Evolutionary conservation across 2,888 invertebrate genomes (phyloP).

Genomic region (Leucania comma): DNA sequence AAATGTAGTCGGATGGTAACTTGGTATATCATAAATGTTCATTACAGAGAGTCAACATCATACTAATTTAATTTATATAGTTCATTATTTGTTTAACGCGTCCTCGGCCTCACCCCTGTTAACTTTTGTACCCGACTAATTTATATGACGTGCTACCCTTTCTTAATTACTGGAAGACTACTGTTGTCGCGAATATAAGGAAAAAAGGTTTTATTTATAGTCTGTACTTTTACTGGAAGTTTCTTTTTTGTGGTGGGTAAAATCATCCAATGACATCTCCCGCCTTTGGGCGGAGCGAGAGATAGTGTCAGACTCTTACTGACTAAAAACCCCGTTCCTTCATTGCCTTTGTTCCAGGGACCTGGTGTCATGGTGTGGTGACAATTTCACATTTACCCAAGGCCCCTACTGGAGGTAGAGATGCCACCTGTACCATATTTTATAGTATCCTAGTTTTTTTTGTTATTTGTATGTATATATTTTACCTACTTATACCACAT

Average conservation of each 20-base stretch:
- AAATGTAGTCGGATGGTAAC: no score
- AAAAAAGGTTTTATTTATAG: neutral
- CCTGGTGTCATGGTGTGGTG: no score
- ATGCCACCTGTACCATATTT: neutral
- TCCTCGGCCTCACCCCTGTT: slow-evolving; percentile 43
- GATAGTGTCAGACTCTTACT: no score
- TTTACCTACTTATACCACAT: no score
- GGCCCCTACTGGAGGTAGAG: neutral
- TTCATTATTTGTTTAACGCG: slow-evolving; percentile 60
- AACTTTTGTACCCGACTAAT: slow-evolving; percentile 46
- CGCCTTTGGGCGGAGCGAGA: no score
- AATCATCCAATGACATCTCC: no score
- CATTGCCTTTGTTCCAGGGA: no score
- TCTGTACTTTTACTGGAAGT: neutral
- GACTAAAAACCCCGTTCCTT: no score
- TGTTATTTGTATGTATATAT: no score
- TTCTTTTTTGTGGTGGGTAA: no score
- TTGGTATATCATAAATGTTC: slow-evolving; percentile 51
- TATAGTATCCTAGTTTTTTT: no score
- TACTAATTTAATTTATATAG: slow-evolving; percentile 68
- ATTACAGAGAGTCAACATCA: slow-evolving; percentile 58
- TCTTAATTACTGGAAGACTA: slow-evolving; percentile 17
- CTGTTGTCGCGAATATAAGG: slow-evolving; percentile 3
- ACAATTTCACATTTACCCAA: no score
- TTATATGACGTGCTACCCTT: slow-evolving; percentile 39